phyloP scores from a whole-genome alignment of 2,888 invertebrate genomes.

The Euspilapteryx auroguttella region DNA sequence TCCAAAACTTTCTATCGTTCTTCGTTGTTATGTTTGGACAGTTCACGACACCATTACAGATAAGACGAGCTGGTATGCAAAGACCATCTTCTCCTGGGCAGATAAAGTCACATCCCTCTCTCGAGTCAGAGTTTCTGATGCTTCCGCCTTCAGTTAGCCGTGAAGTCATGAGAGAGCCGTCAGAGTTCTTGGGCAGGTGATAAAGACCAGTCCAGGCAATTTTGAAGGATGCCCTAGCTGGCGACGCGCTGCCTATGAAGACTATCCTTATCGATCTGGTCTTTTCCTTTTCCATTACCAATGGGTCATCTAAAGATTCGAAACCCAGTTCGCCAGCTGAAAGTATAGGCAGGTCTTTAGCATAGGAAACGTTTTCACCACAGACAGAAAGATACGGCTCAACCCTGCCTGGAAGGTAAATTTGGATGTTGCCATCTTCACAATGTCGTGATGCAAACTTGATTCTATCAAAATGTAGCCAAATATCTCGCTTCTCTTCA shows the following conservation, averaged over 20 bases:
- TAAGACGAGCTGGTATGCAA: conserved; percentile 80
- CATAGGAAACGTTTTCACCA: conserved; percentile 82
- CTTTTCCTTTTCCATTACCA: conserved; percentile 61
- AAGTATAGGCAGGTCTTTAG: conserved; percentile 77
- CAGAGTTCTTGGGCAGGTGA: conserved; percentile 81
- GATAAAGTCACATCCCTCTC: conserved; percentile 76
- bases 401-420: conserved; percentile 71
- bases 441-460: conserved; percentile 84
- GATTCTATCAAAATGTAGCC: conserved; percentile 85
- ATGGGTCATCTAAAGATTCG: conserved; percentile 55
- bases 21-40: conserved; percentile 73
- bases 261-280: conserved; percentile 70
- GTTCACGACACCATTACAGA: conserved; percentile 87
- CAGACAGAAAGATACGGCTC: conserved; percentile 82
- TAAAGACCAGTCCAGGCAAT: conserved; percentile 89
- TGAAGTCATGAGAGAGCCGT: conserved; percentile 78
- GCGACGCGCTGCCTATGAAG: conserved; percentile 75
- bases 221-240: conserved; percentile 83
- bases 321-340: conserved; percentile 77
- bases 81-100: conserved; percentile 83
- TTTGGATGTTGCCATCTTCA: conserved; percentile 84
- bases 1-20: conserved; percentile 48
- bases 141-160: conserved; percentile 66
- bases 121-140: conserved; percentile 27
- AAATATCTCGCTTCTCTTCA: conserved; percentile 81